Base-by-base conservation (phyloP, 2,888 invertebrate species). In the Torymus tubicola region DNA sequence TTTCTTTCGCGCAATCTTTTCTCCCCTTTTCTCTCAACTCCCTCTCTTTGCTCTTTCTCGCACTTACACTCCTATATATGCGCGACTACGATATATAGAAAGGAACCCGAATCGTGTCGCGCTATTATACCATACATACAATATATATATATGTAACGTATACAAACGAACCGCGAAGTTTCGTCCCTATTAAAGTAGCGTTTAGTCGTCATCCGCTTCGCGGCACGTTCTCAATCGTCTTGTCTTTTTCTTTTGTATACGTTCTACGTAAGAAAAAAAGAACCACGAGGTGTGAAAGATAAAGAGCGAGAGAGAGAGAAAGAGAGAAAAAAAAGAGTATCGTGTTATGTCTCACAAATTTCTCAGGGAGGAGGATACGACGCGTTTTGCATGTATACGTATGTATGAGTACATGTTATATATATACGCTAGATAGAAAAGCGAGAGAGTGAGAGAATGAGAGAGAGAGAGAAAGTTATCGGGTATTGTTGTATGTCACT, bases 401-500 rank as follows among this genome's bases (percentile, higher is more conserved):
- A 42, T 21, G 21, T 42, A 31, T 31, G 31, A 31, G 31, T 31
- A 31, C 21, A 21, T 21, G n/a, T n/a, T n/a, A n/a, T 31, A 31
- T 31, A 42, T 42, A 42, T 8, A 8, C 31, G 60, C 60, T 42
- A 69, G 58, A 50, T 71, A 52, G 11, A 14, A 60, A 55, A 61
- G 69, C 82, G 70, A 80, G 50, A 82, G 78, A 60, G 50, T 61
- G 53, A 61, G 53, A 61, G 16, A 72, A 73, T 80, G 75, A 78
- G 60, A 61, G 52, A 68, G 2, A 71, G 31, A 42, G 42, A 42
- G 42, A 42, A 8, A 42, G 42, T 42, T 42, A 8, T 42, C 5
- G 42, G 8, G 8, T 42, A 42, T 42, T 42, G 42, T 42, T 42
- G 42, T 42, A 4, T 42, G 42, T 42, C 42, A 8, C 42, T 8